Conservation (phyloP, 2,797 vertebrate species). For the Cryptoprocta ferox region DNA sequence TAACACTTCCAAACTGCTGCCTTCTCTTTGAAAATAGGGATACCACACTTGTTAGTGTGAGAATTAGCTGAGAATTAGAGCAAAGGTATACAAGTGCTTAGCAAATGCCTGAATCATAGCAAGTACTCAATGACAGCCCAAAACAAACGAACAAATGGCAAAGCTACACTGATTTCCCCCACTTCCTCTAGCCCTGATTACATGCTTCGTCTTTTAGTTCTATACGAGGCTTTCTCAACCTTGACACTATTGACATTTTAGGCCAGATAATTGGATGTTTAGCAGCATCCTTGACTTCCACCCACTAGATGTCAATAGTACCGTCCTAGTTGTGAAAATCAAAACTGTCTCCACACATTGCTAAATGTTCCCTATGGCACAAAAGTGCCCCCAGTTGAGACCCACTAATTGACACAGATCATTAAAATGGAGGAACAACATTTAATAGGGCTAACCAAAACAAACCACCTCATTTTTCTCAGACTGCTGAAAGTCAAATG, state of each 20-base stretch:
- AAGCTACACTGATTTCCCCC: background rate
- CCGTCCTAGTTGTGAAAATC: background rate
- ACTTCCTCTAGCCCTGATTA: background rate
- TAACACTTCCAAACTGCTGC: background rate
- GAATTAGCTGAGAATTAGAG: background rate
- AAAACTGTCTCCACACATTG: background rate
- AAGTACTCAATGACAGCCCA: background rate
- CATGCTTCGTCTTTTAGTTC: background rate
- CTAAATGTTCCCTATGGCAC: background rate
- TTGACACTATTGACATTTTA: background rate
- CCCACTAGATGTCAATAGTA: background rate
- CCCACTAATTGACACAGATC: background rate
- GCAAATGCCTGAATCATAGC: background rate
- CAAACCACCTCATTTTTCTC: background rate
- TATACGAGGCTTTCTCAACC: background rate
- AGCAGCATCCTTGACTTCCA: background rate
- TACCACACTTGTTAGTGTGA: background rate
- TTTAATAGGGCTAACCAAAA: conserved; percentile 14
- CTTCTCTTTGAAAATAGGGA: background rate
- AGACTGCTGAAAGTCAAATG: background rate
- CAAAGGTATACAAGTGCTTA: background rate
- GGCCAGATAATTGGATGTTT: background rate
- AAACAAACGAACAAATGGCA: background rate
- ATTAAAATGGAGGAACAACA: conserved; percentile 37
- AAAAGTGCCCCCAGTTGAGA: background rate